Base-by-base conservation (phyloP, 2,113 vertebrate genomes). In the Boleophthalmus pectinirostris region DNA sequence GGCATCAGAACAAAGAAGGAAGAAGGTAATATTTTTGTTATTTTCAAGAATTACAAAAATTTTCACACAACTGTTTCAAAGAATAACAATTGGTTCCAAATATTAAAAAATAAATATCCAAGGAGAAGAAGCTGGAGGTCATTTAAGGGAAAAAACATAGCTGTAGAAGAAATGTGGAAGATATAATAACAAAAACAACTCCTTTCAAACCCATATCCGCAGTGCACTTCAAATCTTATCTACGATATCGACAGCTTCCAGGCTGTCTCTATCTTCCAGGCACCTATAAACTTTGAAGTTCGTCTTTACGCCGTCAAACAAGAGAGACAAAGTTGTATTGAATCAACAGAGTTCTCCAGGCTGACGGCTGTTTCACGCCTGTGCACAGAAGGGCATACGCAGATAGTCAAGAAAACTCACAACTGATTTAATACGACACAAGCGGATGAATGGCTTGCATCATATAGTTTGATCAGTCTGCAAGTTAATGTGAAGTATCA, bases 391-490 rank as follows among this genome's bases (percentile, higher is more conserved):
- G 82, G 82, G 74, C 66, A 86, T 85, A 75, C n/a, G 76, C 74
- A 81, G 70, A 70, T 74, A 69, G 75, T 79, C 65, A 72, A n/a
- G 61, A 76, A 69, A 60, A 4, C 69, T 79, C 75, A 75, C 58
- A 53, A 63, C 80, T 74, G 69, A 45, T 70, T 73, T 78, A 18
- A 5, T 20, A 33, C 77, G 70, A 73, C 43, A 57, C 51, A 46
- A 64, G 15, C 58, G 69, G 72, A 68, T 58, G 46, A 75, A 21
- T 10, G 7, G 13, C 51, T 84, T 77, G 33, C 68, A 38, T 73
- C 21, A 68, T 74, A 79, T 66, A 45, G 82, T 89, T 85, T 86
- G 74, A 78, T 68, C 67, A 64, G 68, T 79, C 38, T 79, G 74
- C 71, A 73, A 35, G 74, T 61, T 53, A 64, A 29, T 29, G 64